These are phyloP conservation scores for Cygnus olor DNA, from an alignment of 2,797 vertebrate genomes.

Conservation along the genomic window DNA sequence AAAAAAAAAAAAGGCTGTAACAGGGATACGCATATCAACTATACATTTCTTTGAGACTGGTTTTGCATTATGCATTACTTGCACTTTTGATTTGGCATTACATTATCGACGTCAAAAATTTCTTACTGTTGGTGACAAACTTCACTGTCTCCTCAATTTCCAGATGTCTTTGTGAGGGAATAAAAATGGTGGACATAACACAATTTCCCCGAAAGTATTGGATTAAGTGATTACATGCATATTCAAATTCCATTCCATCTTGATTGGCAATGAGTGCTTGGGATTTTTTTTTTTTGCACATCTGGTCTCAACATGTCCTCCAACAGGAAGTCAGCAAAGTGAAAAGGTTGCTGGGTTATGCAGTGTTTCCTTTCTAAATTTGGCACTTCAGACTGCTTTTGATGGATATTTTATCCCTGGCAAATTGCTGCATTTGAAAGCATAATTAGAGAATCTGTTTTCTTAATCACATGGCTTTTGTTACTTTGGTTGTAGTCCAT, in stretches of 20 bases:
- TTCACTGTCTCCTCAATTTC: conserved; percentile 52
- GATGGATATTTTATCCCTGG: conserved; percentile 96
- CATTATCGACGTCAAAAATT: conserved; percentile 60
- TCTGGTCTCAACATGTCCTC: conserved; percentile 96
- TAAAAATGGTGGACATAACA: conserved; percentile 44
- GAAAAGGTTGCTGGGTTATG: conserved; percentile 88
- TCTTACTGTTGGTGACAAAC: conserved; percentile 76
- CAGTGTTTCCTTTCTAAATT: conserved; percentile 92
- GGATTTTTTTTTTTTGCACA: conserved; percentile 76
- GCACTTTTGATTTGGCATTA: conserved; percentile 12
- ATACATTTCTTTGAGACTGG: conserved; percentile 54
- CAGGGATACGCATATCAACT: conserved; percentile 40
- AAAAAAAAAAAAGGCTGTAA: conserved; percentile 11
- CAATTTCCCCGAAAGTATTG: conserved; percentile 55
- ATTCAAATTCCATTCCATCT: conserved; percentile 70
- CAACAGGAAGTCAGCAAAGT: conserved; percentile 88
- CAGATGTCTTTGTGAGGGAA: conserved; percentile 35
- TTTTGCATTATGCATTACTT: conserved; percentile 37
- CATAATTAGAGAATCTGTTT: conserved; percentile 96
- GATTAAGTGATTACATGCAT: conserved; percentile 71
- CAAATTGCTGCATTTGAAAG: conserved; percentile 95
- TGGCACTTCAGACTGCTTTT: conserved; percentile 88
- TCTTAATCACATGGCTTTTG: conserved; percentile 90
- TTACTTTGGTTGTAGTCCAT: conserved; percentile 76
- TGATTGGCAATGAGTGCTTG: conserved; percentile 54